Base-by-base conservation (phyloP, 2,113 vertebrate genomes). In the Chaetura pelagica region DNA sequence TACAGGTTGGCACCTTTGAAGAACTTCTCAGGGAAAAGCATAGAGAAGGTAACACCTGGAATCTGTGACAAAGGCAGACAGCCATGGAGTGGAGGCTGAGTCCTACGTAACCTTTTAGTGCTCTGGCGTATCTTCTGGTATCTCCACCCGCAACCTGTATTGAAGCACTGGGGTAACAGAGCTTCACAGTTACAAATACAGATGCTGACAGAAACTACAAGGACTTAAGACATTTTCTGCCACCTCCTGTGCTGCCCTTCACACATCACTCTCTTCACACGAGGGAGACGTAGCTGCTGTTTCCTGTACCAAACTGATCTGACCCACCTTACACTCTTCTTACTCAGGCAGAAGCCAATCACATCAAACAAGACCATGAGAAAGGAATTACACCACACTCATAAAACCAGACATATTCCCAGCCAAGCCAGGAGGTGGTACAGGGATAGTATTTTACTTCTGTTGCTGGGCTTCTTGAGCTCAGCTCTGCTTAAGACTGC, bases 101-200 rank as follows among this genome's bases (percentile, higher is more conserved):
- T 32, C n/a, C 38, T 48, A n/a, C 10, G 20, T n/a, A 54, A 62
- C 34, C 19, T 86, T 80, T 48, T 13, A 67, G 38, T 24, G 24
- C 35, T 17, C 55, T 66, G 15, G 18, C 51, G 49, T 34, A 8
- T 40, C 48, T 92, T 68, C 54, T 46, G 12, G 5, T 57, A 68
- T 16, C 26, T 88, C 75, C 57, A 32, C 34, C 13, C 38, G 57
- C 58, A 68, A 62, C 23, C n/a, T 44, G 15, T 15, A 63, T 10
- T 49, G 26, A 54, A 90, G 73, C 26, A 48, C 0, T 48, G 21
- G 66, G 9, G 15, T n/a, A 61, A 54, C 4, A 87, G 23, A 49
- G 35, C 51, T 55, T 73, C 78, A 66, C 67, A 62, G 44, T 44
- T 67, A 90, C 0, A 0, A 64, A 57, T 22, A 29, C 0, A 5